Evolutionary conservation across 2,113 vertebrate genomes (phyloP).

Genomic region (Tragelaphus buxtoni): DNA sequence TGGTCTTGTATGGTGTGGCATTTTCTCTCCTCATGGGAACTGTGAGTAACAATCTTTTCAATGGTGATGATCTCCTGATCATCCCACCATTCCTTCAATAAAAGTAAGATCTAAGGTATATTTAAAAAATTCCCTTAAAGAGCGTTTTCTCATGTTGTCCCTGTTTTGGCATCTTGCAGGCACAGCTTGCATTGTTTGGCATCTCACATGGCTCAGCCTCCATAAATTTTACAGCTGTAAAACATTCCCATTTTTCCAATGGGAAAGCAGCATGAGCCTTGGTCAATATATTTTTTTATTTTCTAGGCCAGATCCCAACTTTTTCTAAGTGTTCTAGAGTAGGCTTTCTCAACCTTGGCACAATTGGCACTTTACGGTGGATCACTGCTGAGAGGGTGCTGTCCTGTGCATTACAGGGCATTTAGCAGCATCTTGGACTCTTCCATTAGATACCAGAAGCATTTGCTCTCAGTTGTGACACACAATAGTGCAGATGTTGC

Average conservation of each 20-base stretch:
- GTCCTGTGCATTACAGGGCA: background rate
- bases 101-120: background rate
- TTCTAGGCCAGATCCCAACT: background rate
- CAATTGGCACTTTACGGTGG: accelerated
- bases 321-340: too few relatives aligned
- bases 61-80: background rate
- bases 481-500: background rate
- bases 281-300: background rate
- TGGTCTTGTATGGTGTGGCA: background rate
- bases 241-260: background rate
- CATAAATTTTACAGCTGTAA: background rate
- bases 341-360: background rate
- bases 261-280: background rate
- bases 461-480: background rate
- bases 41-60: background rate
- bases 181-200: background rate
- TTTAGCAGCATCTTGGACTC: accelerated
- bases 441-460: background rate
- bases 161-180: background rate
- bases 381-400: background rate
- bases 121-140: background rate
- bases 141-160: background rate
- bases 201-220: background rate
- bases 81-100: background rate
- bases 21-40: background rate